phyloP scores from a whole-genome alignment of 2,797 vertebrate genomes.

The Arrhamphus sclerolepis region DNA sequence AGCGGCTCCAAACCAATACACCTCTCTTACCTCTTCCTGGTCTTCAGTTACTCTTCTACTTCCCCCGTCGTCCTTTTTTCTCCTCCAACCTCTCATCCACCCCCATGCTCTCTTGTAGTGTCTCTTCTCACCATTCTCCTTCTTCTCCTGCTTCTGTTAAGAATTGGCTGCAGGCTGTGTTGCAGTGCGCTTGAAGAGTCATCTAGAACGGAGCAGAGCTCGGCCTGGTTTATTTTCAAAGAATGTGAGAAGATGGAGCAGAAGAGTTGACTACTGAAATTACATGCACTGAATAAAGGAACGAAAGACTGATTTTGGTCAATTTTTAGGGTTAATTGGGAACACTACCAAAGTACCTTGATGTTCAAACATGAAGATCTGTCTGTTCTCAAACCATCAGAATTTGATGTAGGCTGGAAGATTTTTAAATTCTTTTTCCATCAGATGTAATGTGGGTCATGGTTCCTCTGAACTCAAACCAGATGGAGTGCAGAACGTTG shows the following conservation, averaged over 20 bases:
- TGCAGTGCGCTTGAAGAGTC: slow-evolving; percentile 57
- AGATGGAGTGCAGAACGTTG: too few relatives aligned
- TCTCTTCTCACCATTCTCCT: slow-evolving; percentile 10
- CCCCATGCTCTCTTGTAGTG: slow-evolving; percentile 31
- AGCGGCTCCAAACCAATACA: neutral
- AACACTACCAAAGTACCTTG: neutral
- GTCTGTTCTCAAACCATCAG: too few relatives aligned
- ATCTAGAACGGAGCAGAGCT: slow-evolving; percentile 58
- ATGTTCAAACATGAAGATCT: slow-evolving; percentile 9
- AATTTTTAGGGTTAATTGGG: neutral
- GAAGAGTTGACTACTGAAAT: slow-evolving; percentile 33
- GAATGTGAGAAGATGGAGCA: slow-evolving; percentile 45
- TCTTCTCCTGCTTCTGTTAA: slow-evolving; percentile 39
- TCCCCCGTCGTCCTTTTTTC: slow-evolving; percentile 57
- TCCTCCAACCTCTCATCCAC: slow-evolving; percentile 52
- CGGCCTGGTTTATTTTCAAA: slow-evolving; percentile 53
- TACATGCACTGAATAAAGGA: slow-evolving; percentile 16
- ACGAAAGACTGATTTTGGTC: slow-evolving; percentile 27
- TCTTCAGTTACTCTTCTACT: slow-evolving; percentile 44
- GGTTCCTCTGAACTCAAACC: too few relatives aligned
- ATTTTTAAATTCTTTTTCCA: too few relatives aligned
- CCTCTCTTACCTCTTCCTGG: slow-evolving; percentile 17
- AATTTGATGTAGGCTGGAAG: too few relatives aligned
- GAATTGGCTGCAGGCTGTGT: slow-evolving; percentile 51
- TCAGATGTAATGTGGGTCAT: too few relatives aligned